Evolutionary conservation across 2,888 invertebrate species (phyloP).

Genomic region (Netelia virgata): DNA sequence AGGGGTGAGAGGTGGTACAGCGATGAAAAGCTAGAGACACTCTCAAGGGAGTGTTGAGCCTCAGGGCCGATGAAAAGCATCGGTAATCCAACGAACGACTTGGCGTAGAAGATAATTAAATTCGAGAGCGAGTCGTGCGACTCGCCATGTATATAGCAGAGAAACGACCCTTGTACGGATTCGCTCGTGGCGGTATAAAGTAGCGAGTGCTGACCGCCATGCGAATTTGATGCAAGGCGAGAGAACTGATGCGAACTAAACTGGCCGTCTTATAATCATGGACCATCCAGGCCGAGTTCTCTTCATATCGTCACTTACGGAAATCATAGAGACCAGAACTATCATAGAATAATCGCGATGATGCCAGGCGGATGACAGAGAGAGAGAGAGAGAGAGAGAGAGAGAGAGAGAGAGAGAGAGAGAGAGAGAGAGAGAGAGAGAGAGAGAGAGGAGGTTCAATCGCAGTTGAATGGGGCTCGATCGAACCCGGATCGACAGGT

Average conservation of each 20-base stretch:
- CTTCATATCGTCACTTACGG: background rate
- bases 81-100: conserved; percentile 57
- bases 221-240: conserved; percentile 33
- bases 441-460: background rate
- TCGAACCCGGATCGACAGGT: conserved; percentile 2
- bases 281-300: background rate
- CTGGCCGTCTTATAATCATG: background rate
- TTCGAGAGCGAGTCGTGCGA: conserved; percentile 46
- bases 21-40: conserved; percentile 9
- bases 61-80: conserved; percentile 50
- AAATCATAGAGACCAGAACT: conserved; percentile 29
- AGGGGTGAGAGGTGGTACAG: background rate
- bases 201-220: conserved; percentile 14
- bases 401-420: background rate
- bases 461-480: background rate
- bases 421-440: background rate
- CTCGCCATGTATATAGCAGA: conserved; percentile 43
- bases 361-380: background rate
- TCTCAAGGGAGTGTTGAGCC: conserved; percentile 15
- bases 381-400: background rate
- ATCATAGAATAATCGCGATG: background rate
- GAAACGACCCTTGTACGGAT: conserved; percentile 48
- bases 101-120: conserved; percentile 61
- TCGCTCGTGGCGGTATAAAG: conserved; percentile 11
- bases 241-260: background rate